Conservation (phyloP, 2,888 invertebrate genomes). For the Cactoblastis cactorum region DNA sequence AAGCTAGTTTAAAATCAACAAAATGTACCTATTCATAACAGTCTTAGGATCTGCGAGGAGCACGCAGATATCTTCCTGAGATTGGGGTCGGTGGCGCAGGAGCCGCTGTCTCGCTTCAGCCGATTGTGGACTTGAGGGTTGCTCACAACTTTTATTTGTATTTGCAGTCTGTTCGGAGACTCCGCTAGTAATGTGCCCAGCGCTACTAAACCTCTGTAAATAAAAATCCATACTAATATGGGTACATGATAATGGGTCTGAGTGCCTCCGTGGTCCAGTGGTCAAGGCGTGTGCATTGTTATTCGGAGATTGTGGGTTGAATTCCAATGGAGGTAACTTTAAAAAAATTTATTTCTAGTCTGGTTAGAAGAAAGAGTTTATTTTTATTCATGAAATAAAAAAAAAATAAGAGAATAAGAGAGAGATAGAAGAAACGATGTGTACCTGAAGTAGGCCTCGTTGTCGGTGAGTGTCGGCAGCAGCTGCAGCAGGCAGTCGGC, state of each 20-base stretch:
- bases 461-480: slow-evolving; percentile 79
- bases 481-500: slow-evolving; percentile 77
- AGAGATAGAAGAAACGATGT: slow-evolving; percentile 4
- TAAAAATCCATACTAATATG: background rate
- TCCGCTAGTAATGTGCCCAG: slow-evolving; percentile 84
- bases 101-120: slow-evolving; percentile 55
- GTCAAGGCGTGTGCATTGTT: no score
- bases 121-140: slow-evolving; percentile 51
- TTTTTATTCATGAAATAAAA: background rate
- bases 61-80: slow-evolving; percentile 56
- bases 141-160: slow-evolving; percentile 61
- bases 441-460: slow-evolving; percentile 84
- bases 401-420: slow-evolving; percentile 3
- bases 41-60: slow-evolving; percentile 62
- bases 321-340: no score
- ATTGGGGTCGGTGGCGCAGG: slow-evolving; percentile 42
- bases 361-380: no score
- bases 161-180: slow-evolving; percentile 57
- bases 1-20: no score
- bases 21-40: slow-evolving; percentile 48
- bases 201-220: slow-evolving; percentile 84
- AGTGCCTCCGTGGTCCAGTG: no score
- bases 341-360: no score
- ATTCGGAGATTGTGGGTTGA: no score
- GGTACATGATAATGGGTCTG: no score